Conservation (phyloP, 2,113 vertebrate genomes). For the Hippoglossus stenolepis region DNA sequence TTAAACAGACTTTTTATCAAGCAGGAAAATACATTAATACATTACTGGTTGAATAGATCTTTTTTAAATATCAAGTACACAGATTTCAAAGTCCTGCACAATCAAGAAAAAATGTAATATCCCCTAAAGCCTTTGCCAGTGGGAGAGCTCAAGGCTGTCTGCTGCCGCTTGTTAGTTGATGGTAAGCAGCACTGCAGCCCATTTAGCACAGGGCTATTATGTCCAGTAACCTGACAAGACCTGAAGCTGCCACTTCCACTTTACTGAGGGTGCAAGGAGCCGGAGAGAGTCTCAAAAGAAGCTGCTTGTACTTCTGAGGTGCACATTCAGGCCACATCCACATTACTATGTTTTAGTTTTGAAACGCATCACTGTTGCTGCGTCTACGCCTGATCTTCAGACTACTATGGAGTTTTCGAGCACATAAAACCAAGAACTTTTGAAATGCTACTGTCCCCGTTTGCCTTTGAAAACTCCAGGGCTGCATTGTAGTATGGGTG, state of each 20-base stretch:
- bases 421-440: too few relatives aligned
- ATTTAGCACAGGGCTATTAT: slow-evolving; percentile 41
- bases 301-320: slow-evolving; percentile 19
- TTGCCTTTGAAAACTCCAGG: not conserved
- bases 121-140: slow-evolving; percentile 23
- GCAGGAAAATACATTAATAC: not conserved
- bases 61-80: slow-evolving; percentile 13
- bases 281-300: not conserved
- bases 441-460: too few relatives aligned
- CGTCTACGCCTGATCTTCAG: too few relatives aligned
- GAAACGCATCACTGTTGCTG: too few relatives aligned
- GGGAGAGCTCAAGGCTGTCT: slow-evolving; percentile 18
- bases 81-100: slow-evolving; percentile 6
- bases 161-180: slow-evolving; percentile 35
- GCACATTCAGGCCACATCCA: not conserved
- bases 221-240: slow-evolving; percentile 41
- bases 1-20: not conserved
- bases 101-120: slow-evolving; percentile 4
- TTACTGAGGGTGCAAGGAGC: slow-evolving; percentile 31
- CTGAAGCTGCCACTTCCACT: slow-evolving; percentile 40
- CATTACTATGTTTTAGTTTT: not conserved
- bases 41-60: not conserved
- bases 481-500: not conserved
- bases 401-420: too few relatives aligned
- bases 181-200: slow-evolving; percentile 31